Percentiles rank a stretch among this genome's conserved stretches.
Evolutionary conservation across 1,140 invertebrate genomes (phyloP).

Genomic region (Philotrypesis tridentata): DNA sequence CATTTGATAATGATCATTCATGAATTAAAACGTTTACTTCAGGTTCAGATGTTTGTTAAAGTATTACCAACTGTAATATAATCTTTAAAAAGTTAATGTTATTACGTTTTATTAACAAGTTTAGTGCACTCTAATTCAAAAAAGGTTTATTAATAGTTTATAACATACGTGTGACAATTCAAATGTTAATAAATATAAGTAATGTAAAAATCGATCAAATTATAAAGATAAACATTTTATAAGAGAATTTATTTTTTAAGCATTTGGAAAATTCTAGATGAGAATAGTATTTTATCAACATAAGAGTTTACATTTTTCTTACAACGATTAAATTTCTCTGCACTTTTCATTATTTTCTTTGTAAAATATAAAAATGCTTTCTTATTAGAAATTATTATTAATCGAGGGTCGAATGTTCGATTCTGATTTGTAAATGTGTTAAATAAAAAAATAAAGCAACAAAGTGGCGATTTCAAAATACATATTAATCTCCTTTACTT

Average conservation of each 20-base stretch:
- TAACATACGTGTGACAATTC: neutral
- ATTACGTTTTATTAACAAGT: neutral
- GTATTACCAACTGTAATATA: slow-evolving; percentile 25
- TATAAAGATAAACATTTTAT: slow-evolving; percentile 9
- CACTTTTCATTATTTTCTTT: neutral
- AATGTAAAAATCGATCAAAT: neutral
- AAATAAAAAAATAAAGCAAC: slow-evolving; percentile 32
- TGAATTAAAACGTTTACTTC: neutral
- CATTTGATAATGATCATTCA: neutral
- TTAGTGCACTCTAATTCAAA: neutral
- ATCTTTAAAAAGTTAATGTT: slow-evolving; percentile 1
- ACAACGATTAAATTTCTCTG: neutral
- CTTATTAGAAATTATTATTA: slow-evolving; percentile 16
- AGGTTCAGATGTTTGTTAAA: neutral
- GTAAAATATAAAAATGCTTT: slow-evolving; percentile 11
- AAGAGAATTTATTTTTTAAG: neutral
- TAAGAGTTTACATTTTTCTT: neutral
- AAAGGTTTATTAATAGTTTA: neutral
- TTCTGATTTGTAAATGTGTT: slow-evolving; percentile 23
- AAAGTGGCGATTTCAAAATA: slow-evolving; percentile 43
- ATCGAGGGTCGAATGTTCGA: neutral
- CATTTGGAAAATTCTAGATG: slow-evolving; percentile 16
- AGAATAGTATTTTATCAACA: neutral
- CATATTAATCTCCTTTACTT: slow-evolving; percentile 43
- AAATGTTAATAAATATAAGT: neutral